Conservation (phyloP, 2,888 invertebrate genomes). For the Hypomecis punctinalis region DNA sequence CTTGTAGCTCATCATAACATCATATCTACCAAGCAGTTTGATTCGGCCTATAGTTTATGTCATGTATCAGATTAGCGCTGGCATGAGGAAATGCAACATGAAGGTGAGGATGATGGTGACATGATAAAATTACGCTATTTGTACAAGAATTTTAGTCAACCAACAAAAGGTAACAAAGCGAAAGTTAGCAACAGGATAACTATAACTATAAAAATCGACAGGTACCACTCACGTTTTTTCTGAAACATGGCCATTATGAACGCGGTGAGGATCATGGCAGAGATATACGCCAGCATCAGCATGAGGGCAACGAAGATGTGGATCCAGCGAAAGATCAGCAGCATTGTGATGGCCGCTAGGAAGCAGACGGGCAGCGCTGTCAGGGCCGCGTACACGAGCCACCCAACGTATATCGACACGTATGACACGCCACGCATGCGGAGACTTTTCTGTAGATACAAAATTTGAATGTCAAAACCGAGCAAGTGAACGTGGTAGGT, state of each 20-base stretch:
- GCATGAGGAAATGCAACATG: too few relatives aligned
- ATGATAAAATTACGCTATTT: too few relatives aligned
- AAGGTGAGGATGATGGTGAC: too few relatives aligned
- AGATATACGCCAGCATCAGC: slow-evolving; percentile 62
- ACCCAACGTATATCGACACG: slow-evolving; percentile 66
- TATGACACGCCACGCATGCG: slow-evolving; percentile 67
- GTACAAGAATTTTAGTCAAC: too few relatives aligned
- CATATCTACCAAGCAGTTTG: too few relatives aligned
- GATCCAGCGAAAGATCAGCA: slow-evolving; percentile 76
- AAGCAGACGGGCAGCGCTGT: slow-evolving; percentile 67
- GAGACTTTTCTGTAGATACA: slow-evolving; percentile 59
- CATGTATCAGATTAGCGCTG: too few relatives aligned
- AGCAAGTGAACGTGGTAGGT: background rate
- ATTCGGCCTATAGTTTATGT: too few relatives aligned
- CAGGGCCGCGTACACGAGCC: slow-evolving; percentile 67
- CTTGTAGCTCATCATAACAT: too few relatives aligned
- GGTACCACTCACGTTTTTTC: slow-evolving; percentile 53
- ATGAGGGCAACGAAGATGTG: slow-evolving; percentile 63
- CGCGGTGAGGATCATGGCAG: slow-evolving; percentile 69
- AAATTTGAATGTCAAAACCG: background rate
- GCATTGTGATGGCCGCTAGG: slow-evolving; percentile 63
- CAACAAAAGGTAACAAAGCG: background rate
- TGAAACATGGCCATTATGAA: slow-evolving; percentile 75
- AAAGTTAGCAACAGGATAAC: background rate
- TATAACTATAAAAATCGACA: too few relatives aligned